Evolutionary conservation across 2,797 vertebrate species (phyloP), one percentile per base, ranked within the genome.

Genomic region (Darevskia mixta): DNA sequence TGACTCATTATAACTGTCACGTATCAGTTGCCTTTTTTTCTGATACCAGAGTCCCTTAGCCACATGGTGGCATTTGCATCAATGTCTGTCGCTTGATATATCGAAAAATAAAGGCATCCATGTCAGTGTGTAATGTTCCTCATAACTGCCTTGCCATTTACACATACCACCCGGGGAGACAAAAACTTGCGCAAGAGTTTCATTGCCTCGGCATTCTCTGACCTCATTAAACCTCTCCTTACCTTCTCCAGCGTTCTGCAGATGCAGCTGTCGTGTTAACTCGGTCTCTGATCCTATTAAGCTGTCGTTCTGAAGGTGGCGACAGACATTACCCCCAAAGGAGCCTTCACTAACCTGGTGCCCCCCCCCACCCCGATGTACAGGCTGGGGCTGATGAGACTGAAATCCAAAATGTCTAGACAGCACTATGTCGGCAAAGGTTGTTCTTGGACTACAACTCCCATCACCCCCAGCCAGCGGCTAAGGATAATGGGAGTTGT

Each of bases 81-180:
- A 15, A 49, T 29, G n/a, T 45, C 77, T 80, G 25, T 20, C 49
- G 23, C 55, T 73, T 27, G 69, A 75, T 43, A 2, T 8, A 72
- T 32, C 45, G 86, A 25, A 81, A 82, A 87, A 82, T 32, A 64
- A 43, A 87, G 49, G 7, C 38, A 76, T 66, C 73, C 58, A 45
- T 82, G 71, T 87, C n/a, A 9, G 20, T 23, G 20, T 11, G 29
- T 41, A 75, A 61, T 35, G 71, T 4, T 17, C 58, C 71, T 87
- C 35, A 27, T 82, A 66, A 82, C 64, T 66, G 86, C 8, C 79
- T 82, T 76, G 79, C 79, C 86, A 87, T 82, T 86, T 82, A 82
- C 38, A 64, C n/a, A 64, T 38, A 58, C 25, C 11, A 66, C 29
- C 55, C 15, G 23, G 55, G 18, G 58, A 87, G 79, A 87, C 79